Base-by-base conservation (phyloP, 1,140 invertebrate genomes). In the Proales similis region DNA sequence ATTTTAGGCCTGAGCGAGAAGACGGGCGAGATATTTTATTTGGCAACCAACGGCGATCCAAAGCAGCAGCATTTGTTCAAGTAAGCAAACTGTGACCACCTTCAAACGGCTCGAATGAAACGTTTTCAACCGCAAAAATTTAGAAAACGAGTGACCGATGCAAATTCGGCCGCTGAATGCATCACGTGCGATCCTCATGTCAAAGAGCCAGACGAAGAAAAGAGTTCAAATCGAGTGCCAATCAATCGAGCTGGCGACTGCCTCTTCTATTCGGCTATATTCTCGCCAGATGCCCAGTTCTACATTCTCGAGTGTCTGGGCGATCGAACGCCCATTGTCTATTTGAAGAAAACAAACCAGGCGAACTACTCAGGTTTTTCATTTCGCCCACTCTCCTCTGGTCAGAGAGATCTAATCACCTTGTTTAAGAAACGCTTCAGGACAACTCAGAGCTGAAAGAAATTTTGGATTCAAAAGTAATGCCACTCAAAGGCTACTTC, bases 31-130 rank as follows among this genome's bases (percentile, higher is more conserved):
- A 19, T 62, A n/a, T 62, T 33, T 19, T 62, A 46, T 62, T 32
- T 47, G n/a, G 43, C 57, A 11, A 62, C 57, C 17, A 32, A 45
- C 39, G 57, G 57, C n/a, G 57, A 62, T 46, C 57, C 57, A 5
- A 62, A 47, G 12, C 39, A 62, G 38, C 33, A n/a, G 38, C 43
- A 62, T 46, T 19, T 62, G 19, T 62, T 62, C n/a, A 32, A 26
- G 51, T 57, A 14, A 19, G 27, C 4, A 17, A 11, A 5, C 14
- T 39, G n/a, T 22, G n/a, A n/a, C n/a, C n/a, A 11, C 26, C 30
- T 39, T 39, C 7, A 57, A 14, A 17, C 9, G 11, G 17, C n/a
- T 53, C 9, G 42, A 19, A 38, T 14, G 17, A 19, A 38, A 36
- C n/a, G 27, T 57, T 20, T 39, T 19, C 20, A 57, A 2, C 17